phyloP scores from a whole-genome alignment of 1,140 invertebrate genomes.

The Drosophila ambigua region DNA sequence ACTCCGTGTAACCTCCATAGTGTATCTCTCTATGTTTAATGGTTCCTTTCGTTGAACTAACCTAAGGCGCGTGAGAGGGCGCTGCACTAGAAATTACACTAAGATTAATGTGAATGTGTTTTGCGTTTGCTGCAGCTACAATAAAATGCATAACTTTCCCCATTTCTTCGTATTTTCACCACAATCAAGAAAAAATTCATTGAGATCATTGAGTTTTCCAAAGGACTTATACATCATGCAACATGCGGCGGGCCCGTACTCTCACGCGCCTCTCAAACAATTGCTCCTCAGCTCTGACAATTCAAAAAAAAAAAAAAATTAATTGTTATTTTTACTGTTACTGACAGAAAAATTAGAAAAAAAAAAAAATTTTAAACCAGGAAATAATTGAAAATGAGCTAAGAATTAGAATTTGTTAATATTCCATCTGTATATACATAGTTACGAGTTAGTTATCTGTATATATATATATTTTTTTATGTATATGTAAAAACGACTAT shows the following conservation, averaged over 20 bases:
- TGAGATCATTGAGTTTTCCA: slow-evolving; percentile 78
- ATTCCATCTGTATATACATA: slow-evolving; percentile 52
- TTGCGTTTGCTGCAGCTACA: slow-evolving; percentile 46
- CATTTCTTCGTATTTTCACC: slow-evolving; percentile 46
- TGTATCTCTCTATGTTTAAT: slow-evolving; percentile 11
- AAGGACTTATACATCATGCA: slow-evolving; percentile 71
- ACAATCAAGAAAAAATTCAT: slow-evolving; percentile 77
- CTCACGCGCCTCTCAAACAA: slow-evolving; percentile 42
- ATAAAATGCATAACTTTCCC: slow-evolving; percentile 61
- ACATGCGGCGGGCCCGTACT: slow-evolving; percentile 55
- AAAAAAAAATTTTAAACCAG: slow-evolving; percentile 11
- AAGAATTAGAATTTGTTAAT: slow-evolving; percentile 67
- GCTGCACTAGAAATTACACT: slow-evolving; percentile 56
- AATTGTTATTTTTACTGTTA: slow-evolving; percentile 12
- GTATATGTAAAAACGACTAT: slow-evolving; percentile 79
- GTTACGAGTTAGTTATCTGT: slow-evolving; percentile 40
- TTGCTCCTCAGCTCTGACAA: slow-evolving; percentile 17
- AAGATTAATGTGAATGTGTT: slow-evolving; percentile 79
- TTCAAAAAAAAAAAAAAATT: slow-evolving; percentile 38
- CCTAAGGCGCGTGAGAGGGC: slow-evolving; percentile 65
- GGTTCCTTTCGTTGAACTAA: slow-evolving; percentile 50
- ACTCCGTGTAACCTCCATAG: slow-evolving; percentile 9
- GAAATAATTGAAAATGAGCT: slow-evolving; percentile 31
- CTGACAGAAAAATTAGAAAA: slow-evolving; percentile 4
- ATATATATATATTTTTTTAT: slow-evolving; percentile 43